Evolutionary conservation across 2,113 vertebrate genomes (phyloP), one percentile per base, ranked within the genome.

Genomic region (Anguilla japonica): DNA sequence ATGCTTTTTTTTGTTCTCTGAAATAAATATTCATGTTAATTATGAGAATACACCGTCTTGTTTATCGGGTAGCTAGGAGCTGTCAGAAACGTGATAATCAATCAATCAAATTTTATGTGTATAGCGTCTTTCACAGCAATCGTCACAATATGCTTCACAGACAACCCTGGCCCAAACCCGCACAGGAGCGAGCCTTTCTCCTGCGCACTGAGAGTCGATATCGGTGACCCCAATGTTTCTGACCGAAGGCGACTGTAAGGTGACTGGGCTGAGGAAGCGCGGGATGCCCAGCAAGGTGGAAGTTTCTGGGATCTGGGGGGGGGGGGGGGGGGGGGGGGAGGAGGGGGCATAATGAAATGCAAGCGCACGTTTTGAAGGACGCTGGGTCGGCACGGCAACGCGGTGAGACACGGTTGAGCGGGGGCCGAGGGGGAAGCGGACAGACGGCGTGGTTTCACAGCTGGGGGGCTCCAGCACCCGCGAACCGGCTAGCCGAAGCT

Each of bases 391-490:
- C 63, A 71, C 9, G 63, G 63, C 63, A 71, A 71, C 9, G 9
- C 2, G 43, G 26, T 71, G 3, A n/a, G 63, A 26, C 26, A 71
- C 3, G 57, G 57, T 14, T 60, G 63, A n/a, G 26, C 26, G 34
- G 9, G 26, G 63, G n/a, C 26, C 4, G 6, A 71, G 20, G 63
- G 63, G 5, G 63, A 6, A n/a, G 22, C 3, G 5, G 63, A n/a
- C 22, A 71, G 63, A 71, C 14, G 57, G 57, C 15, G 15, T n/a
- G 3, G 2, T n/a, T 71, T 71, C 63, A 26, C 63, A 7, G 63
- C 63, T 56, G 89, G 94, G 92, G 93, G 92, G 91, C 91, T 20
- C 14, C n/a, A n/a, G n/a, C n/a, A n/a, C 22, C 63, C 63, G 26
- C 22, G 26, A 22, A 5, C 18, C 22, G 6, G 57, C 57, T 60